Evolutionary conservation across 1,140 invertebrate genomes (phyloP), one percentile per base, ranked within the genome.

Genomic region (Orchestia grillus): DNA sequence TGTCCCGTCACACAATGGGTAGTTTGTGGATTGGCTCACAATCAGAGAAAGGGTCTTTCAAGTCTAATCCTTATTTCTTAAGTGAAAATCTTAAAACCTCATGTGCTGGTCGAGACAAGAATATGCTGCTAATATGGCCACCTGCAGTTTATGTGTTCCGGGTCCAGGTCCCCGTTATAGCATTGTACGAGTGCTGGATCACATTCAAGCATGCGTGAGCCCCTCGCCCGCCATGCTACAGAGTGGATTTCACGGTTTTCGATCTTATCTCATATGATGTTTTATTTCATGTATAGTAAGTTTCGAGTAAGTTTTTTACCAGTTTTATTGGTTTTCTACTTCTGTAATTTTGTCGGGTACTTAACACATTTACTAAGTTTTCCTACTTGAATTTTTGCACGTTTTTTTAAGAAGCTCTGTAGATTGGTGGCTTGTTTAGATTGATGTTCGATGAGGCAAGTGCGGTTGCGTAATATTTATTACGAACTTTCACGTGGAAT

Each of bases 11-110:
- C 88, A 90, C 88, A 90, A 90, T 42, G 88, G 88, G 43, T 41
- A 41, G 43, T 90, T 90, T 90, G 41, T 4, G 36, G 88, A 44
- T 90, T 90, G n/a, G 41, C 88, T 90, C 43, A 90, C 88, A 90
- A 43, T 90, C 88, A 90, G 42, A 90, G 88, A 90, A 90, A 90
- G 88, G 88, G 41, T 90, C 88, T 23, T 90, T 90, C 88, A 90
- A 90, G 88, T 90, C 88, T 44, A 90, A 90, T 90, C 8, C 88
- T 42, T 43, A 90, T 90, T 44, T 44, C 43, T 90, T 90, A 43
- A 43, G 88, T 90, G 36, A 28, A 41, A 4, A 44, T 90, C 88
- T 90, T 8, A 15, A 8, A 36, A 28, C 11, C 41, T 41, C 88
- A 42, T 90, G 88, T 41, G 88, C 43, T 44, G 41, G 15, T 6